Evolutionary conservation across 2,113 vertebrate genomes (phyloP), one percentile per base, ranked within the genome.

Genomic region (Tyto alba): DNA sequence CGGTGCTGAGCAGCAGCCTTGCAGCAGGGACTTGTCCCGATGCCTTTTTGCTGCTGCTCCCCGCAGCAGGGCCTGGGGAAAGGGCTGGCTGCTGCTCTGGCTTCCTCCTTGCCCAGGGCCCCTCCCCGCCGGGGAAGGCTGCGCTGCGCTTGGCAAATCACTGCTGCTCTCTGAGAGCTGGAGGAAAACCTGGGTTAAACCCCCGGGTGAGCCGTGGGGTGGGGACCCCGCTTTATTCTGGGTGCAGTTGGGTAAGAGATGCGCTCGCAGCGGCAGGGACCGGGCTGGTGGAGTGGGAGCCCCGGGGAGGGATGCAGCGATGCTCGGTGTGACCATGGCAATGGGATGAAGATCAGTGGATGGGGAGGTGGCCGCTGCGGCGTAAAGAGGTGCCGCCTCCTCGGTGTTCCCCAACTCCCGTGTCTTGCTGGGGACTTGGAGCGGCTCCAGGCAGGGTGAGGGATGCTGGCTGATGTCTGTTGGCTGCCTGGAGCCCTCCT

Each of bases 111-210:
- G 11, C 67, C 89, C 43, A 2, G 71, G 50, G 86, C 93, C 56
- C 94, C 88, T 97, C 88, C 95, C 79, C 16, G n/a, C 50, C 3
- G 10, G 79, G 88, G 78, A 48, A 45, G 77, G 74, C 88, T 73
- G 78, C 20, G 10, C 57, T 2, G 6, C 1, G 36, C 62, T 69
- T 59, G 72, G 81, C 81, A 72, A 41, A 56, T 71, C 80, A 14
- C 56, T 11, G 30, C 77, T 19, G 71, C 45, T 53, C 30, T 53
- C 80, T 25, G 27, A 45, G 85, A 60, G 59, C 26, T 0, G 3
- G 63, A 38, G 48, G 63, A 83, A 85, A 73, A 69, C 1, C 25
- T 1, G 72, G 15, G 67, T 36, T 17, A 34, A 78, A 3, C 12
- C 53, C 41, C 9, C 4, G 3, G 3, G 40, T 0, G 6, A 63